These are phyloP conservation scores for Nomada fucata DNA, from an alignment of 2,888 invertebrate genomes.

Conservation along the genomic window DNA sequence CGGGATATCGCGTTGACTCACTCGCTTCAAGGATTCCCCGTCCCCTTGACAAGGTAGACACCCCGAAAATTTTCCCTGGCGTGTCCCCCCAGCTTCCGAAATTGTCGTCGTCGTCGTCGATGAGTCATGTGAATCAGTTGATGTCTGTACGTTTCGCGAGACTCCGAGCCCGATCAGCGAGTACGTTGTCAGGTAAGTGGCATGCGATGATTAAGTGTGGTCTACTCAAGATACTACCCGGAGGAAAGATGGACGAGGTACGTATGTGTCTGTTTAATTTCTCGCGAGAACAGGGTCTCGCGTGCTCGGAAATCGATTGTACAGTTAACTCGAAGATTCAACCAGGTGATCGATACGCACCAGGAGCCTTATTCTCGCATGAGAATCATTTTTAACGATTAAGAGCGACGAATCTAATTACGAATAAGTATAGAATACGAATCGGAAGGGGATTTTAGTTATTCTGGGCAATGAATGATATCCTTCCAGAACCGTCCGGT, in stretches of 20 bases:
- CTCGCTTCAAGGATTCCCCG: constrained; percentile 90
- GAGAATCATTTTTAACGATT: neutral
- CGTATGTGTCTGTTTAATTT: constrained; percentile 29
- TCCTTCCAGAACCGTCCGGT: constrained; percentile 83
- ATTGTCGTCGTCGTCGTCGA: constrained; percentile 53
- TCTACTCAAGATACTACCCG: constrained; percentile 30
- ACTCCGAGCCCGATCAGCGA: constrained; percentile 11
- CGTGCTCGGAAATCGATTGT: neutral
- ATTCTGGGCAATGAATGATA: constrained; percentile 66
- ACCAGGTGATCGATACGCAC: neutral
- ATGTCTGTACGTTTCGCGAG: neutral
- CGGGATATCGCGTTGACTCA: constrained; percentile 87
- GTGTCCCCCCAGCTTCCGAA: constrained; percentile 25
- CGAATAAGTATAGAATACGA: constrained; percentile 1
- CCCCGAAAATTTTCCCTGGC: constrained; percentile 15
- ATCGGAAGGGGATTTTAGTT: constrained; percentile 38
- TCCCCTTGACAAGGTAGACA: constrained; percentile 90
- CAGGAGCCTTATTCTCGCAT: constrained; percentile 22
- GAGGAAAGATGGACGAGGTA: constrained; percentile 40
- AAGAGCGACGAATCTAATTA: constrained; percentile 11
- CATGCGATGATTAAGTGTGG: constrained; percentile 49
- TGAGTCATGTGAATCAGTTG: constrained; percentile 53
- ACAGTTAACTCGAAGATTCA: neutral
- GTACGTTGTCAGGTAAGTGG: constrained; percentile 59
- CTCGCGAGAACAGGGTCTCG: constrained; percentile 22